Conservation (phyloP, 2,113 vertebrate species). For the Arizona elegans region DNA sequence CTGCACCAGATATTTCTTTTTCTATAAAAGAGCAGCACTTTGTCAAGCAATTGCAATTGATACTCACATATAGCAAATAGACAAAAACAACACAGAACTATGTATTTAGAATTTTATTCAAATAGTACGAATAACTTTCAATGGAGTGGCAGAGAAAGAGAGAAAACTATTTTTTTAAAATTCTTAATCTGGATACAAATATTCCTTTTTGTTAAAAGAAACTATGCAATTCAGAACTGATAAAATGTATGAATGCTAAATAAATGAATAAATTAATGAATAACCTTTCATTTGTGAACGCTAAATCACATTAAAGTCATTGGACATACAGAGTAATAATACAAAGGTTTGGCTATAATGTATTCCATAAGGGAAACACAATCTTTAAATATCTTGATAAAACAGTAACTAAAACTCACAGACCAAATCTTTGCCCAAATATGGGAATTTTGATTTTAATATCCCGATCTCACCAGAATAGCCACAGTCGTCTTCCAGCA, state of each 20-base stretch:
- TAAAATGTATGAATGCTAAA: neutral
- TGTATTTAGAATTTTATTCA: constrained; percentile 55
- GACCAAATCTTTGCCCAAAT: neutral
- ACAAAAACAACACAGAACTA: neutral
- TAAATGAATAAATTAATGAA: neutral
- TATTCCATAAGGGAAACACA: neutral
- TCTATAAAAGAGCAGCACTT: neutral
- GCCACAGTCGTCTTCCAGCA: neutral
- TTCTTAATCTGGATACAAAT: constrained; percentile 7
- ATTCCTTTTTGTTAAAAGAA: neutral
- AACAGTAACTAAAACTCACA: neutral
- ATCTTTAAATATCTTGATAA: neutral
- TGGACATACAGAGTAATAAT: neutral
- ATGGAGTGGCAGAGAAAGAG: constrained; percentile 7
- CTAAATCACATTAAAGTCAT: neutral
- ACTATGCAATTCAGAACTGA: neutral
- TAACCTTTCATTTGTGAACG: neutral
- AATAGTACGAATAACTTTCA: constrained; percentile 28
- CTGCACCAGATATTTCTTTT: neutral
- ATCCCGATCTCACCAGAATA: neutral
- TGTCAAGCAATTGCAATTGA: neutral
- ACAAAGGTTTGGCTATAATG: neutral
- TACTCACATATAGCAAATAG: neutral
- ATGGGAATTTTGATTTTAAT: neutral
- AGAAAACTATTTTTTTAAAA: constrained; percentile 24